These are phyloP conservation scores for Yponomeuta cagnagella DNA, from an alignment of 2,888 invertebrate species.

Conservation along the genomic window DNA sequence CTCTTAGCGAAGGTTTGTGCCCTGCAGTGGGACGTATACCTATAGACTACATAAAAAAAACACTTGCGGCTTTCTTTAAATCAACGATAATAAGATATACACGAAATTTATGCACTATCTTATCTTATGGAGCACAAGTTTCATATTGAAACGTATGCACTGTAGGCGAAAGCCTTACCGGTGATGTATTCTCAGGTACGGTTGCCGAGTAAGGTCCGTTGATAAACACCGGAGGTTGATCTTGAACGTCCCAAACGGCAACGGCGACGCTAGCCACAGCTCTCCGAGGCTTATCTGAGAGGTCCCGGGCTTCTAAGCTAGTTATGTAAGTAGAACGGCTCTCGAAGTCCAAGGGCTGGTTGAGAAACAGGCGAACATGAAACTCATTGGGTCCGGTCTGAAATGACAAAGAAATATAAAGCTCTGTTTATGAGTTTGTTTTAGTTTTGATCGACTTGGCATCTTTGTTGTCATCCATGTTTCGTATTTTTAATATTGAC, in stretches of 20 bases:
- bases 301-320: conserved; percentile 80
- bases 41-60: too few species aligned
- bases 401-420: conserved; percentile 23
- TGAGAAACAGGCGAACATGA: conserved; percentile 80
- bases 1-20: too few species aligned
- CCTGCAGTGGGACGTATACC: too few species aligned
- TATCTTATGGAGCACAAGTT: too few species aligned
- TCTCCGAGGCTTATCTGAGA: conserved; percentile 77
- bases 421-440: not conserved
- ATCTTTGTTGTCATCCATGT: too few species aligned
- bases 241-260: conserved; percentile 86
- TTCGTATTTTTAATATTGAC: too few species aligned
- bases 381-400: conserved; percentile 81
- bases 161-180: conserved; percentile 48
- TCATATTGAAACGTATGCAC: too few species aligned
- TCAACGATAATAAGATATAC: too few species aligned
- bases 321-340: conserved; percentile 83
- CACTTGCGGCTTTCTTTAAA: too few species aligned
- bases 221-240: conserved; percentile 87
- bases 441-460: not conserved
- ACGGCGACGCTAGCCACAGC: conserved; percentile 84
- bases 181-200: conserved; percentile 82
- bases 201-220: conserved; percentile 88
- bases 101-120: too few species aligned
- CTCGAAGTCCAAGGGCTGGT: conserved; percentile 85